Conservation (phyloP, 2,888 invertebrate species). For the Phragmatobia fuliginosa region DNA sequence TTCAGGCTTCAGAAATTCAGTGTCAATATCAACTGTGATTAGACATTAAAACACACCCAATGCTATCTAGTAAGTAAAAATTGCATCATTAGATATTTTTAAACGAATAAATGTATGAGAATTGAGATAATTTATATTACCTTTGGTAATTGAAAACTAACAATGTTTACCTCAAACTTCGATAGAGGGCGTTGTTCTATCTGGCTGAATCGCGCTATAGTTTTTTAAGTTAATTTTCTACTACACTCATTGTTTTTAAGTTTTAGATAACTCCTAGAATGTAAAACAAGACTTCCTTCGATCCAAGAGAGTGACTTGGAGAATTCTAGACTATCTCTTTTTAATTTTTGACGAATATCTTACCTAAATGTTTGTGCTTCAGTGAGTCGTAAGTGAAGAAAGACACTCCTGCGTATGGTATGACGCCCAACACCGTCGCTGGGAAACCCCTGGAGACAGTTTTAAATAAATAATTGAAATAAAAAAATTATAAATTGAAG, state of each 20-base stretch:
- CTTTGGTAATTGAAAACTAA: too few species aligned
- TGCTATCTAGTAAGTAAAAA: not conserved
- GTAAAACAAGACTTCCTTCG: too few species aligned
- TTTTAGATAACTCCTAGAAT: too few species aligned
- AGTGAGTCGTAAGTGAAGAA: slow-evolving; percentile 99
- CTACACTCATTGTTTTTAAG: too few species aligned
- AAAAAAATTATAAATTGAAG: too few species aligned
- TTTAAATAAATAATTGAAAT: too few species aligned
- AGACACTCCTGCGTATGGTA: slow-evolving; percentile 98
- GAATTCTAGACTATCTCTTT: not conserved
- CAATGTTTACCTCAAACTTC: too few species aligned
- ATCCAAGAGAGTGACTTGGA: too few species aligned
- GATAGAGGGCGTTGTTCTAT: not conserved
- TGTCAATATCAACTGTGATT: too few species aligned
- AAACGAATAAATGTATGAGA: not conserved
- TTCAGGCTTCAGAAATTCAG: too few species aligned
- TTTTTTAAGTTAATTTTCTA: not conserved
- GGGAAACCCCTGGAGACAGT: slow-evolving; percentile 89
- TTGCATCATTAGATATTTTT: not conserved
- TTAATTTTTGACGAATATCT: slow-evolving; percentile 28
- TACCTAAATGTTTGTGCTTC: slow-evolving; percentile 92
- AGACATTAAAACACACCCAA: not conserved
- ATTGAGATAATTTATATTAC: too few species aligned
- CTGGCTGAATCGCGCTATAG: not conserved
- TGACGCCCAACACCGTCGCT: slow-evolving; percentile 96